Evolutionary conservation across 2,888 invertebrate species (phyloP).

Genomic region (Leptopterna dolabrata): DNA sequence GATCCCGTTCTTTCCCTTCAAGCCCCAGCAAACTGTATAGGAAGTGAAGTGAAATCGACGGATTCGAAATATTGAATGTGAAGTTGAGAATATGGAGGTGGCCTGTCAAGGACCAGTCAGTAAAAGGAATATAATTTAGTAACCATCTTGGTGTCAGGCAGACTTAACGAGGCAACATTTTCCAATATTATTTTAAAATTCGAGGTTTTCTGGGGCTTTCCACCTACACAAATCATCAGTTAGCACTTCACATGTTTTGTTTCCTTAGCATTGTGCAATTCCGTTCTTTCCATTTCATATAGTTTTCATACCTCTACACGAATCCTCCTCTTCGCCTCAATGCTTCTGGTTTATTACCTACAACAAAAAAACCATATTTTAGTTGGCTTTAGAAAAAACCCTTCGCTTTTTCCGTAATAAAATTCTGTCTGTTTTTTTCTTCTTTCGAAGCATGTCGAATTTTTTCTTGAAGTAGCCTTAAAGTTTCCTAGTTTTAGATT

Average conservation of each 20-base stretch:
- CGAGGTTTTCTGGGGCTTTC: neutral
- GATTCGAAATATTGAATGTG: too few species aligned
- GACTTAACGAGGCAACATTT: too few species aligned
- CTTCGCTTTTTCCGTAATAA: neutral
- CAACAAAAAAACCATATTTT: neutral
- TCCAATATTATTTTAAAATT: neutral
- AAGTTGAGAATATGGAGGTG: too few species aligned
- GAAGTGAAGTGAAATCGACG: too few species aligned
- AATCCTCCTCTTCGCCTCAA: neutral
- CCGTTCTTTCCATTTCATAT: neutral
- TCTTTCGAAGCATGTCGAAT: neutral
- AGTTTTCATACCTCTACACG: neutral
- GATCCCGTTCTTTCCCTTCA: neutral
- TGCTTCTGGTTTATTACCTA: neutral
- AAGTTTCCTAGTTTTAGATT: neutral
- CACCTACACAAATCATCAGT: neutral
- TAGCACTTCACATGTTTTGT: neutral
- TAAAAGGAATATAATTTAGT: too few species aligned
- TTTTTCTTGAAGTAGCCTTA: neutral
- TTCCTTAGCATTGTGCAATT: neutral
- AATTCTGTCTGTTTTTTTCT: neutral
- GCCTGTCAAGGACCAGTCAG: too few species aligned
- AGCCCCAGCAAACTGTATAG: neutral
- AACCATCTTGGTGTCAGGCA: too few species aligned
- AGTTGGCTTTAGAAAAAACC: conserved; percentile 1